phyloP scores from a whole-genome alignment of 2,888 invertebrate genomes.

The Megalurothrips usitatus region DNA sequence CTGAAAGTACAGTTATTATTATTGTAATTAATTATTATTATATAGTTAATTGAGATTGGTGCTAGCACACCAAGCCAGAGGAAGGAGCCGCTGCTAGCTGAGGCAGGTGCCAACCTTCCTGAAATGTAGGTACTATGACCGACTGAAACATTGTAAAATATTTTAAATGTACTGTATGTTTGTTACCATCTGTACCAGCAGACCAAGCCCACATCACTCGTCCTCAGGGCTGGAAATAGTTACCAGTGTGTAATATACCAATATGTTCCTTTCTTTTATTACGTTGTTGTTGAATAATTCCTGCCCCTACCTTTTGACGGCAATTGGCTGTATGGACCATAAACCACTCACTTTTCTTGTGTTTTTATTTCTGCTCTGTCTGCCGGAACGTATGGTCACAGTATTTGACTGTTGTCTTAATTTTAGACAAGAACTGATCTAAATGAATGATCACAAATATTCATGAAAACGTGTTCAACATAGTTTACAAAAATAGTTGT shows the following conservation, averaged over 20 bases:
- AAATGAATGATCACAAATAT: conserved; percentile 21
- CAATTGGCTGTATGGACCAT: conserved; percentile 17
- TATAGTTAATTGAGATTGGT: conserved; percentile 10
- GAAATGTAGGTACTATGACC: conserved; percentile 20
- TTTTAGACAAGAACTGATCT: conserved; percentile 26
- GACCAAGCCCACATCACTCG: conserved; percentile 24
- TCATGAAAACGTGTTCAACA: conserved; percentile 17
- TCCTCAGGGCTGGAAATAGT: conserved; percentile 26
- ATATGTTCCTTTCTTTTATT: conserved; percentile 24
- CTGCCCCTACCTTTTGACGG: conserved; percentile 27
- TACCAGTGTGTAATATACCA: conserved; percentile 25
- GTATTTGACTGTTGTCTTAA: conserved; percentile 20
- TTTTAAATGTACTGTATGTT: conserved; percentile 27
- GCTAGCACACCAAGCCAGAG: conserved; percentile 23
- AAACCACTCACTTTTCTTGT: conserved; percentile 21
- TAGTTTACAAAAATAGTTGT: conserved; percentile 6
- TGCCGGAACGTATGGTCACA: conserved; percentile 24
- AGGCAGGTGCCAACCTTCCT: not conserved
- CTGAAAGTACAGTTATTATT: conserved; percentile 27
- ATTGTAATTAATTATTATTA: conserved; percentile 4
- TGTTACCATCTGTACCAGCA: conserved; percentile 26
- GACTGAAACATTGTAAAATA: conserved; percentile 27
- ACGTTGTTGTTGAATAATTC: conserved; percentile 25
- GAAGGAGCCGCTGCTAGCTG: not conserved
- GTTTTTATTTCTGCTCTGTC: conserved; percentile 8